Conservation (phyloP, 2,797 vertebrate species). For the Molossus alvarezi region DNA sequence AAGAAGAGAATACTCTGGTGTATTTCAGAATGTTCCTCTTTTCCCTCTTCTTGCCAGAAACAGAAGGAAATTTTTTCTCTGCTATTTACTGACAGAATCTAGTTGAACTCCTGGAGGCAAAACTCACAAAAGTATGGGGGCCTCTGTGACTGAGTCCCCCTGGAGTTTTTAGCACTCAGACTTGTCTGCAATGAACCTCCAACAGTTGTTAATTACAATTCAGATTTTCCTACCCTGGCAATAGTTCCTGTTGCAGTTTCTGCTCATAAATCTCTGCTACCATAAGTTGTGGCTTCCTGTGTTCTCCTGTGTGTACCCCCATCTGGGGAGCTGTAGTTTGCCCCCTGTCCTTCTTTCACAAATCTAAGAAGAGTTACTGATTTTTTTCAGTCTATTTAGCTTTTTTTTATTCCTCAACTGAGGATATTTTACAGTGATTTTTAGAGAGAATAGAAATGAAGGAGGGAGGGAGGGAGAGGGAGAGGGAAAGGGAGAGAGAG, state of each 20-base stretch:
- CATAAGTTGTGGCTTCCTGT: not conserved
- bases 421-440: too few relatives aligned
- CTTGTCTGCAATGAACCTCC: not conserved
- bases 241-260: not conserved
- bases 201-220: not conserved
- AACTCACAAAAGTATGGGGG: not conserved
- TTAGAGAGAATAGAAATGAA: too few relatives aligned
- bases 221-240: not conserved
- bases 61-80: not conserved
- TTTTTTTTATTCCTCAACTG: not conserved
- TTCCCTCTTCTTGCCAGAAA: not conserved
- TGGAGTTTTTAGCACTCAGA: not conserved
- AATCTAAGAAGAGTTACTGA: not conserved
- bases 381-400: not conserved
- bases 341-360: not conserved
- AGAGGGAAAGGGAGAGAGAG: too few relatives aligned
- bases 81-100: not conserved
- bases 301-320: not conserved
- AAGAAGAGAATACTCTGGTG: not conserved
- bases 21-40: not conserved
- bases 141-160: not conserved
- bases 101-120: not conserved
- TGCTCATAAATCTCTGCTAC: not conserved
- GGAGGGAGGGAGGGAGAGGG: too few relatives aligned
- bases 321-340: not conserved